phyloP scores from a whole-genome alignment of 2,113 vertebrate genomes.

The Pyxicephalus adspersus region DNA sequence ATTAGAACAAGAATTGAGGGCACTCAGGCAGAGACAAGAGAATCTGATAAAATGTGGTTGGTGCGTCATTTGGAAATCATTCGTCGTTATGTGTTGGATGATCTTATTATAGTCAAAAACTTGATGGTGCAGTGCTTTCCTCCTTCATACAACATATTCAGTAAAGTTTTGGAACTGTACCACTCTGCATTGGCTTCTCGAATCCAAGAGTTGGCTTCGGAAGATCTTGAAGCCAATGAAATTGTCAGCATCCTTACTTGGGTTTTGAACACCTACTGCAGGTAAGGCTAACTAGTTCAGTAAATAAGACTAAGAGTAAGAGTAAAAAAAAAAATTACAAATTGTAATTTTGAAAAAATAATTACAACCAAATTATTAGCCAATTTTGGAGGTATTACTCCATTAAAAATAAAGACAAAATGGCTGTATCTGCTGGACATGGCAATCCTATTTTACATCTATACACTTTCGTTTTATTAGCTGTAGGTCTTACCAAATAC shows the following conservation, averaged over 20 bases:
- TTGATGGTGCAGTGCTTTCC: constrained; percentile 94
- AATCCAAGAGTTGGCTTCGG: constrained; percentile 87
- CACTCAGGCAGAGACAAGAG: constrained; percentile 88
- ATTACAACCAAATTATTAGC: too few relatives aligned
- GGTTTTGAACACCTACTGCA: constrained; percentile 95
- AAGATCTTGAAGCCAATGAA: constrained; percentile 94
- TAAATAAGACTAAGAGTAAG: too few relatives aligned
- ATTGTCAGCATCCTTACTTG: constrained; percentile 93
- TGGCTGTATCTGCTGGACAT: too few relatives aligned
- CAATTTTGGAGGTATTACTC: too few relatives aligned
- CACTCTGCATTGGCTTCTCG: constrained; percentile 84
- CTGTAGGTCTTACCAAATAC: too few relatives aligned
- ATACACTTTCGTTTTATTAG: too few relatives aligned
- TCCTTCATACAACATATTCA: constrained; percentile 90
- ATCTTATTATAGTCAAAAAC: constrained; percentile 87
- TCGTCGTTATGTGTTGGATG: constrained; percentile 90
- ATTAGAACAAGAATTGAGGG: constrained; percentile 90
- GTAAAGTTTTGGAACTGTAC: constrained; percentile 84
- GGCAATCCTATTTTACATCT: too few relatives aligned
- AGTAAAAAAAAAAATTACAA: too few relatives aligned
- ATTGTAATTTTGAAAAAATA: too few relatives aligned
- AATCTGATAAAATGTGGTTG: constrained; percentile 97
- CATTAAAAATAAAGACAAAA: too few relatives aligned
- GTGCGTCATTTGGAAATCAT: constrained; percentile 94
- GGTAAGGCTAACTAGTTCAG: constrained; percentile 68